Conservation (phyloP, 1,140 invertebrate species). For the Mactra quadrangularis region DNA sequence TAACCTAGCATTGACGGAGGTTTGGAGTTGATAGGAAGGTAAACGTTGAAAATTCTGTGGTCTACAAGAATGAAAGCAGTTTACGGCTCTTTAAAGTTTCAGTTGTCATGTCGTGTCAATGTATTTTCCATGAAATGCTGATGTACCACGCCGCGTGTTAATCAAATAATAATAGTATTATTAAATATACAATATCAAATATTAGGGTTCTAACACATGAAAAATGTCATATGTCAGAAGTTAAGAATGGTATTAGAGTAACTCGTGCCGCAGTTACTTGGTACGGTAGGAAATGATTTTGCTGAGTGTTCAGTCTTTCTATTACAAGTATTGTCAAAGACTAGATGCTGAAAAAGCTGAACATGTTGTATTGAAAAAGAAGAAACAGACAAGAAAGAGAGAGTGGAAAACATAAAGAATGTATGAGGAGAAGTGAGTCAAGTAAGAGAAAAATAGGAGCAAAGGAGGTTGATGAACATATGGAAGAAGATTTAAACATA, state of each 20-base stretch:
- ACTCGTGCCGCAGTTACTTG: constrained; percentile 25
- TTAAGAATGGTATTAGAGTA: constrained; percentile 44
- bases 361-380: neutral
- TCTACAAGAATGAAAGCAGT: constrained; percentile 15
- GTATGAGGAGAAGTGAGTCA: neutral
- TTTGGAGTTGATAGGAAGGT: neutral
- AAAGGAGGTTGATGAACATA: constrained; percentile 15
- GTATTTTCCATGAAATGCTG: constrained; percentile 62
- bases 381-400: neutral
- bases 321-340: constrained; percentile 7
- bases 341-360: constrained; percentile 17
- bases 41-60: constrained; percentile 25
- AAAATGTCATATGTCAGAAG: constrained; percentile 9
- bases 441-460: constrained; percentile 6
- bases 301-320: neutral
- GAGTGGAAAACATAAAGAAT: neutral
- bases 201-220: constrained; percentile 51
- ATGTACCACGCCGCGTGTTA: constrained; percentile 65
- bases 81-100: constrained; percentile 36
- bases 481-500: constrained; percentile 8
- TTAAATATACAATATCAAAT: no score
- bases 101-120: constrained; percentile 55
- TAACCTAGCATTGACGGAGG: no score
- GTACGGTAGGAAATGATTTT: neutral
- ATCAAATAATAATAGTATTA: constrained; percentile 26